Evolutionary conservation across 1,140 invertebrate genomes (phyloP).

Genomic region (Pogonomyrmex barbatus): DNA sequence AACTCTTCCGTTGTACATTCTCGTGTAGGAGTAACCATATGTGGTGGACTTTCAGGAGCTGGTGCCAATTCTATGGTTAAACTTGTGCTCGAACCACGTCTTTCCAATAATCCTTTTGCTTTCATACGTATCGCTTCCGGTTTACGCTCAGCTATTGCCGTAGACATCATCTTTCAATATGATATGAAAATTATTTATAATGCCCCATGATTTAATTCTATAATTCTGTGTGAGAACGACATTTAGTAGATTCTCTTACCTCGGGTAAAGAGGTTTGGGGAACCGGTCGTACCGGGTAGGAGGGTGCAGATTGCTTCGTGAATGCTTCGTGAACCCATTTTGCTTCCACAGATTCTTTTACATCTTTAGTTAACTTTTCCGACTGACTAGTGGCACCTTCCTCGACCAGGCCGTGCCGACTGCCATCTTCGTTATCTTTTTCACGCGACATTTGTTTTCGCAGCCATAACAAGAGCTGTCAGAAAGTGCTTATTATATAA

Average conservation of each 20-base stretch:
- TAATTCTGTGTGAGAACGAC: not conserved
- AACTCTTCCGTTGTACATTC: constrained; percentile 88
- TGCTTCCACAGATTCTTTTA: constrained; percentile 78
- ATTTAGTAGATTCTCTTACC: constrained; percentile 55
- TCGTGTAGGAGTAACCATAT: constrained; percentile 85
- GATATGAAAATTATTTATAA: not conserved
- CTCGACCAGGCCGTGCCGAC: constrained; percentile 84
- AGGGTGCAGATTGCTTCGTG: constrained; percentile 79
- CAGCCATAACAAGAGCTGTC: constrained; percentile 85
- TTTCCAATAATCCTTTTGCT: constrained; percentile 90
- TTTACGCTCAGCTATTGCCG: constrained; percentile 78
- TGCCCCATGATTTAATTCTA: not conserved
- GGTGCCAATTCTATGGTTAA: constrained; percentile 90
- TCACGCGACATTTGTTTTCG: constrained; percentile 86
- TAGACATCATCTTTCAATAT: constrained; percentile 75
- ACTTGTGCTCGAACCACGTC: constrained; percentile 94
- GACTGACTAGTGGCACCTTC: constrained; percentile 80
- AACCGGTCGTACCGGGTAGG: constrained; percentile 67
- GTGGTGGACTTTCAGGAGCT: constrained; percentile 85
- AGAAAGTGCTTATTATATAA: not conserved
- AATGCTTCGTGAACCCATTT: constrained; percentile 83
- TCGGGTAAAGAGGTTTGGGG: constrained; percentile 78
- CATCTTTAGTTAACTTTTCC: constrained; percentile 78
- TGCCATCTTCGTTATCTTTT: constrained; percentile 84
- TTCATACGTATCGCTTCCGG: constrained; percentile 86